These are phyloP conservation scores for Bufo bufo DNA, from an alignment of 2,113 vertebrate genomes.

Conservation along the genomic window DNA sequence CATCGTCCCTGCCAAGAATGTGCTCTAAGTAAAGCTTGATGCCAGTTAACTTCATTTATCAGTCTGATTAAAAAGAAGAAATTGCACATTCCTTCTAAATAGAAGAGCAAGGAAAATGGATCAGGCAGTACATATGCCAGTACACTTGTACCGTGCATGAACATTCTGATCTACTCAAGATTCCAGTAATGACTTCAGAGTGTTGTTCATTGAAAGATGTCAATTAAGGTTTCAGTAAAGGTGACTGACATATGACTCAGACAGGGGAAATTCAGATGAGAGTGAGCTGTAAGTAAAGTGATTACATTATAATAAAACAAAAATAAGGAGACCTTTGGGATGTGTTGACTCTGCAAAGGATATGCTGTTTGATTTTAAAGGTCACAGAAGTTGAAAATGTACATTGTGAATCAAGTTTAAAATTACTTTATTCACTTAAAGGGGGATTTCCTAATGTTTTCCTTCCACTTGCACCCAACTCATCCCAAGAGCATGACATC, in stretches of 20 bases:
- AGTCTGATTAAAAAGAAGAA: conserved; percentile 34
- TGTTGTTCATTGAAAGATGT: conserved; percentile 15
- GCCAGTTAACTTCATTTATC: conserved; percentile 38
- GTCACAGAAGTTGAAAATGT: neutral
- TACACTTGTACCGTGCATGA: neutral
- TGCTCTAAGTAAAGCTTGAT: conserved; percentile 33
- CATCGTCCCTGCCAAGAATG: conserved; percentile 23
- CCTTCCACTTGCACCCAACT: neutral
- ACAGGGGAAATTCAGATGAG: conserved; percentile 20
- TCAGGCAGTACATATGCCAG: conserved; percentile 30
- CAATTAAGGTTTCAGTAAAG: conserved; percentile 29
- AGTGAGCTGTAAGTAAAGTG: conserved; percentile 24
- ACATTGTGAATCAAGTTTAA: neutral
- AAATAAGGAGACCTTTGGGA: conserved; percentile 22
- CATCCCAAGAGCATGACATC: neutral
- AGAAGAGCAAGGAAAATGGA: conserved; percentile 28
- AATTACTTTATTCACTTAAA: neutral
- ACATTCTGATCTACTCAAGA: conserved; percentile 32
- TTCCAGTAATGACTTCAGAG: conserved; percentile 26
- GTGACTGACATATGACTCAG: conserved; percentile 37
- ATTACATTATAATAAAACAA: conserved; percentile 39
- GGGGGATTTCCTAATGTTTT: neutral
- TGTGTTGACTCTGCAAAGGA: neutral
- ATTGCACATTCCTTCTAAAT: conserved; percentile 29
- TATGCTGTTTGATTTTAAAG: neutral